Base-by-base conservation (phyloP, 2,113 vertebrate genomes). In the Todiramphus chloris region DNA sequence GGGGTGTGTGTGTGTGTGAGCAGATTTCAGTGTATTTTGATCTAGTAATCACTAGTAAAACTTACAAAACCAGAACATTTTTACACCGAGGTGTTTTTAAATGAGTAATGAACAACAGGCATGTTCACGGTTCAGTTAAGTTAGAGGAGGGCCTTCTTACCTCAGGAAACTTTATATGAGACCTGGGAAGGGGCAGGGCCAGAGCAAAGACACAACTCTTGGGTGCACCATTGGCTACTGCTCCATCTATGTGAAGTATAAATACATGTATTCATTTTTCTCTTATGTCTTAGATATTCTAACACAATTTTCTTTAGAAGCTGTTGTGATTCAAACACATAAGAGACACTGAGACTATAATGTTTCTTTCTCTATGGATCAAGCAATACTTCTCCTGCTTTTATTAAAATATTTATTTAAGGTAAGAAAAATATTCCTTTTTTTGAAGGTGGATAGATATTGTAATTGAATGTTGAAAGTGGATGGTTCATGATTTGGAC, bases 351-450 rank as follows among this genome's bases (percentile, higher is more conserved):
- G 31, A 46, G 11, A 75, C 67, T 77, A 24, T 58, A 86, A 68
- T 18, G 1, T 89, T 83, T 74, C 50, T 89, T 84, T 66, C 53
- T 67, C 77, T 93, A 98, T 98, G 97, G 97, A 97, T 90, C 97
- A 96, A 92, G 70, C 33, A 67, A 41, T 98, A 88, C 21, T 97
- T 46, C 67, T 97, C 7, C 87, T 98, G 76, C 48, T 98, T 69
- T 90, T 97, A 39, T 93, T 97, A 58, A 92, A 96, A 37, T 91
- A 56, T 44, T 23, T 96, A 58, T 80, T 98, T 79, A 97, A 98
- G 98, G 98, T 98, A 98, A 98, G 97, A 81, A 77, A 85, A 74
- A 69, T 19, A 35, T 8, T 92, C 48, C 43, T 4, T 2, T 67
- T 88, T 58, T 24, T 48, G 37, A 69, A n/a, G 24, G 17, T 83